Percentiles rank a stretch among this genome's conserved stretches.
phyloP scores from a whole-genome alignment of 2,888 invertebrate genomes.

The Germaria angustata region DNA sequence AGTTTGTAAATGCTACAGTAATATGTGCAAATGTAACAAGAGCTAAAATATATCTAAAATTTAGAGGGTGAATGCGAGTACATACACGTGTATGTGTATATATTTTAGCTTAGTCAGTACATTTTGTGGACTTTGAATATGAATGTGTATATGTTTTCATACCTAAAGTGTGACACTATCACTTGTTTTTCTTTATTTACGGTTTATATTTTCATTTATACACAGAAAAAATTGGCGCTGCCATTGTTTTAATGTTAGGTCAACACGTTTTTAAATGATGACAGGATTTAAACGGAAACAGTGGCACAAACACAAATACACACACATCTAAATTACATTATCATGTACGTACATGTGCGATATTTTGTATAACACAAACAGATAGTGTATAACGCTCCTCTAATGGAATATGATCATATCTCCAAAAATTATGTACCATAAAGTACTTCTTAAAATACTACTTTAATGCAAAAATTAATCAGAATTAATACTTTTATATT shows the following conservation, averaged over 20 bases:
- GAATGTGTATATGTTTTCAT: background rate
- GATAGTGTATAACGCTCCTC: too few relatives aligned
- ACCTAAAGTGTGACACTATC: conserved; percentile 12
- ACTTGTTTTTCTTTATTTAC: conserved; percentile 20
- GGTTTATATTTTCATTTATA: conserved; percentile 20
- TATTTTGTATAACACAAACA: background rate
- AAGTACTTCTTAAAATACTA: too few relatives aligned
- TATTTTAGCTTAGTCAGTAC: background rate
- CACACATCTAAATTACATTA: background rate
- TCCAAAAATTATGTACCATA: too few relatives aligned
- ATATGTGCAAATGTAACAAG: background rate
- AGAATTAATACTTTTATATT: too few relatives aligned
- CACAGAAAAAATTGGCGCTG: background rate
- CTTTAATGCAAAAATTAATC: too few relatives aligned
- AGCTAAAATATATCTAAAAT: conserved; percentile 15
- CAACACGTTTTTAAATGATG: conserved; percentile 6
- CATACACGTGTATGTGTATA: background rate
- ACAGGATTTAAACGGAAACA: background rate
- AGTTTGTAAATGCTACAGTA: background rate
- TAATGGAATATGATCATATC: too few relatives aligned
- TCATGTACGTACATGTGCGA: too few relatives aligned
- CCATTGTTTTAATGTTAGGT: background rate
- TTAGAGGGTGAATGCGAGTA: background rate
- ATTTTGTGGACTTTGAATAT: background rate
- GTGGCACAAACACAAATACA: background rate